Evolutionary conservation across 2,113 vertebrate species (phyloP), one percentile per base, ranked within the genome.

Genomic region (Peromyscus leucopus): DNA sequence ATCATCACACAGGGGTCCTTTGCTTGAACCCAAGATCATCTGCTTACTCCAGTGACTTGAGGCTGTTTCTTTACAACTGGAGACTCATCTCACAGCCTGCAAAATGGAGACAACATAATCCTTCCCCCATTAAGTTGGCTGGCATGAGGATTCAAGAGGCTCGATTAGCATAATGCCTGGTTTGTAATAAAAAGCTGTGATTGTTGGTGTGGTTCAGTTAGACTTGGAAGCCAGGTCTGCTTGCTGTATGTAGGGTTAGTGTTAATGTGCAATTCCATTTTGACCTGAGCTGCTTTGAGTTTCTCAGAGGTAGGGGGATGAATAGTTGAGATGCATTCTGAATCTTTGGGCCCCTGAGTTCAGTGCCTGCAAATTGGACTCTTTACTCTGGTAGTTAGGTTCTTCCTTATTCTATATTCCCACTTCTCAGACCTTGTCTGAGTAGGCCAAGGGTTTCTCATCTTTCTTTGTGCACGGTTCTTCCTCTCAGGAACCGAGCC

Each of bases 21-120:
- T 0, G 11, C 63, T 72, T 4, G 8, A 95, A 94, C 65, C 12
- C 51, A 26, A 61, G n/a, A 36, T 67, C 31, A n/a, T 46, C 48
- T 46, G 67, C 24, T 80, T 96, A 71, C 21, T 19, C n/a, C 48
- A 55, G 46, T 71, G 74, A 95, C 15, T 55, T 74, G 69, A 82
- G 72, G 36, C 7, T 7, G 36, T 93, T 94, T 83, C 21, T 93
- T 92, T 94, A n/a, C 2, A 88, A 69, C 57, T 57, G 48, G 65
- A 86, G 72, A 94, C 90, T 96, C 39, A 94, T 89, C 82, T 21
- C 21, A 67, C 76, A 39, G 26, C 69, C 72, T 89, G 10, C 87
- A 72, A 89, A 89, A 80, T 90, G 36, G 59, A 42, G 39, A 91
- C 22, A 42, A 42, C 92, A 59, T 33, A 84, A 82, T 26, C 13